A percentile compares a stretch with the other conserved stretches of the same genome.
Evolutionary conservation across 92 coral and sea anemone species (phyloP).

Genomic region (Porites divaricata): DNA sequence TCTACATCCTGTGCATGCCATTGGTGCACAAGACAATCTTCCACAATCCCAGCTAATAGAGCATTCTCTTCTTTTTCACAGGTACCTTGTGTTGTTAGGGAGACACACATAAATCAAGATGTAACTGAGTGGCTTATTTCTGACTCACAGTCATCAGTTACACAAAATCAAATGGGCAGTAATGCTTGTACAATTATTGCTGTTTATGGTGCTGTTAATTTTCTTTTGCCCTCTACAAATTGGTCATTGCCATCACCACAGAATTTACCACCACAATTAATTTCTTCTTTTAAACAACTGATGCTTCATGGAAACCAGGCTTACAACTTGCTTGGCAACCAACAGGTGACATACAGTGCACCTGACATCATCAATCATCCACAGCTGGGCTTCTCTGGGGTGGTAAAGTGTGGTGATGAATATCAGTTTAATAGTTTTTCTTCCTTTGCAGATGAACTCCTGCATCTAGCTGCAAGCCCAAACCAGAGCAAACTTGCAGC

Average conservation of each 20-base stretch:
- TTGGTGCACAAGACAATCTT: constrained; percentile 24
- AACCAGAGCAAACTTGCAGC: constrained; percentile 45
- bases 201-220: constrained; percentile 52
- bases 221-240: constrained; percentile 29
- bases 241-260: constrained; percentile 34
- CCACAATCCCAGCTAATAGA: not conserved
- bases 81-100: constrained; percentile 24
- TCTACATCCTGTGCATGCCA: constrained; percentile 41
- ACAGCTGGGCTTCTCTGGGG: constrained; percentile 43
- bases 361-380: constrained; percentile 55
- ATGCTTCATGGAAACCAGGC: constrained; percentile 44
- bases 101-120: constrained; percentile 27
- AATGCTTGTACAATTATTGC: constrained; percentile 55
- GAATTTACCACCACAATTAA: constrained; percentile 4
- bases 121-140: constrained; percentile 55
- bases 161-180: constrained; percentile 29
- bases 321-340: constrained; percentile 40
- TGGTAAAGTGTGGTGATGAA: constrained; percentile 39
- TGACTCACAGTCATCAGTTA: constrained; percentile 33
- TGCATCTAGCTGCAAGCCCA: constrained; percentile 1
- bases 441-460: constrained; percentile 27
- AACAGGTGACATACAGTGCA: constrained; percentile 47
- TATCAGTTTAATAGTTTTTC: constrained; percentile 46
- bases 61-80: constrained; percentile 17
- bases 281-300: constrained; percentile 27